Evolutionary conservation across 2,797 vertebrate genomes (phyloP), one percentile per base, ranked within the genome.

Genomic region (Lithobates pipiens): DNA sequence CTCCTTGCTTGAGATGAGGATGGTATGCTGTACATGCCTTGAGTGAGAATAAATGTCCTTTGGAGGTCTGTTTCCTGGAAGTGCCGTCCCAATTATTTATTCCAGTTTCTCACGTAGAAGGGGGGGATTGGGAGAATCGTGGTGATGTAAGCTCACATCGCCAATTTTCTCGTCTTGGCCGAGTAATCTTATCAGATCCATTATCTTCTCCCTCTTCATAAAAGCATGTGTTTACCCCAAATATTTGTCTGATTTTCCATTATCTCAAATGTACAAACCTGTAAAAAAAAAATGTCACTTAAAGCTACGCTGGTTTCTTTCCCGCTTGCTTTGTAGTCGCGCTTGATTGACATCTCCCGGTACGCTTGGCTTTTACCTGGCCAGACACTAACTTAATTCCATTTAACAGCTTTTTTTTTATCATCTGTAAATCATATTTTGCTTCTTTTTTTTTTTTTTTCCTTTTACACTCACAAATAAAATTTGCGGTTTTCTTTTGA

Each of bases 231-330:
- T 68, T 83, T 54, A 54, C 73, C 44, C 73, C 6, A 76, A 76
- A 83, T 76, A 76, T 54, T 54, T 76, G 27, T 83, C 42, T 54
- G 34, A 50, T 83, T 76, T 76, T 83, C 73, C 82, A 76, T 83
- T 83, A 69, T 54, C 63, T 76, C 25, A n/a, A 71, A 72, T 18
- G 29, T 76, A 63, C 74, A 73, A 76, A 83, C 16, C n/a, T 70
- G 63, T 70, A 44, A 67, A 76, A 74, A 46, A 29, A 76, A 74
- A 46, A 68, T 83, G 81, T 76, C 81, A 76, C 68, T 68, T 76
- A 76, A 68, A 68, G 72, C 72, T 68, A 29, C 27, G 10, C 57
- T 63, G 61, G 10, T 13, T 61, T 44, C 54, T 27, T 23, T 32
- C 32, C 44, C 67, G 34, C 50, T 36, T 39, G 54, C 82, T 72